A percentile compares a stretch with the other conserved stretches of the same genome.
Evolutionary conservation across 2,113 vertebrate species (phyloP).

Genomic region (Dendropsophus ebraccatus): DNA sequence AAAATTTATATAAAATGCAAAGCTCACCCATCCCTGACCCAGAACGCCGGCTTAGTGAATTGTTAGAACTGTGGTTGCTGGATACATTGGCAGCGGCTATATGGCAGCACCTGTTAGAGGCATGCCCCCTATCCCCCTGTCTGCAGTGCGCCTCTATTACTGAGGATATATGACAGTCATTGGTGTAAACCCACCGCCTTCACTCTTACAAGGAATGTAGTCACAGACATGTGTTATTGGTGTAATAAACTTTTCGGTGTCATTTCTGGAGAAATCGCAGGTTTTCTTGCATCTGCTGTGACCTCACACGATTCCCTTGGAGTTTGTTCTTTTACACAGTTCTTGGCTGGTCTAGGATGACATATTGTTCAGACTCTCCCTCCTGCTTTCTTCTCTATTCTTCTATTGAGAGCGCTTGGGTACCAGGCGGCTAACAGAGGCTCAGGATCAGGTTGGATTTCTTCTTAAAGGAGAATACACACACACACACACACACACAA

Average conservation of each 20-base stretch:
- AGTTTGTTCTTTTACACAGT: background rate
- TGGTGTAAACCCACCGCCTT: background rate
- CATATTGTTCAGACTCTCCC: background rate
- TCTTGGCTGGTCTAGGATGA: constrained; percentile 9
- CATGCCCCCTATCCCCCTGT: background rate
- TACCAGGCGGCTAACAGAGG: background rate
- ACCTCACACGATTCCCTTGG: background rate
- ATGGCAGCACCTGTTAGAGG: background rate
- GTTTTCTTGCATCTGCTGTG: background rate
- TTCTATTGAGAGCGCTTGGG: background rate
- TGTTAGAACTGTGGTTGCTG: too few species aligned
- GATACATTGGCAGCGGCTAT: too few species aligned
- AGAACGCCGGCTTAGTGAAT: background rate
- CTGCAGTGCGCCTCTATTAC: background rate
- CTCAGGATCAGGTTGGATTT: background rate
- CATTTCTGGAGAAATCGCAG: background rate
- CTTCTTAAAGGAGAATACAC: background rate
- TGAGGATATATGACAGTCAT: background rate
- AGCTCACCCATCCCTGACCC: background rate
- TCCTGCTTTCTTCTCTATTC: background rate
- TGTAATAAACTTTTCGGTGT: background rate
- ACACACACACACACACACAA: too few species aligned
- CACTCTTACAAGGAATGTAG: background rate
- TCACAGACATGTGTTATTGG: background rate
- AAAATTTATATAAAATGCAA: background rate